Base-by-base conservation (phyloP, 2,113 vertebrate species). In the Dasyornis broadbenti region DNA sequence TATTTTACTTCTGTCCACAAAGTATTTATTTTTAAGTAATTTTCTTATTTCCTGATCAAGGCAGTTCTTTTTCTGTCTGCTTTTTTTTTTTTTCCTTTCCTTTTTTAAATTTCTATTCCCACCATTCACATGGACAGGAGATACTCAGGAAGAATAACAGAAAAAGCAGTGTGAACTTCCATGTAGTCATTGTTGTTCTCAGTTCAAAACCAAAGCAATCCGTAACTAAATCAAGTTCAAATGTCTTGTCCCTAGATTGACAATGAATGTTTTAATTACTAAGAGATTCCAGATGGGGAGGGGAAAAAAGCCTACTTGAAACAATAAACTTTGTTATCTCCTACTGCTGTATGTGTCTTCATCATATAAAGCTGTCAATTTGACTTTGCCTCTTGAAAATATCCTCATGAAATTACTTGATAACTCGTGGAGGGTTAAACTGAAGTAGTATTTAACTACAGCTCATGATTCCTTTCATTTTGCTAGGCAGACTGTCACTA, bases 221-320 rank as follows among this genome's bases (percentile, higher is more conserved):
- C 56, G 24, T 95, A 93, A 93, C 91, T 86, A 94, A 93, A 94
- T 95, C 86, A 96, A 81, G 73, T 83, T 96, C 81, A 91, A 90
- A 75, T 95, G 45, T 80, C 81, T 93, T 93, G 75, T 92, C 85
- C 92, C 68, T 65, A 92, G 65, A 94, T 90, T 96, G 83, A 83
- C 1, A 0, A 88, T 81, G 84, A 91, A 90, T 83, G 31, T 95
- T 96, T 94, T 94, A 95, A 95, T 97, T 94, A 66, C 81, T 82
- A 47, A 44, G 57, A 79, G 53, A 30, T 91, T 95, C 68, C 75
- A 93, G 73, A 89, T 95, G 61, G 23, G 42, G 42, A 54, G 21
- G 54, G n/a, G 15, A 3, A 40, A 82, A 73, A 86, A 64, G 17
- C 54, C 71, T 47, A 66, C 68, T 53, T 94, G 54, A 84, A 93